These are phyloP conservation scores for Smutsia temminckii DNA, from an alignment of 2,797 vertebrate genomes.

Conservation along the genomic window DNA sequence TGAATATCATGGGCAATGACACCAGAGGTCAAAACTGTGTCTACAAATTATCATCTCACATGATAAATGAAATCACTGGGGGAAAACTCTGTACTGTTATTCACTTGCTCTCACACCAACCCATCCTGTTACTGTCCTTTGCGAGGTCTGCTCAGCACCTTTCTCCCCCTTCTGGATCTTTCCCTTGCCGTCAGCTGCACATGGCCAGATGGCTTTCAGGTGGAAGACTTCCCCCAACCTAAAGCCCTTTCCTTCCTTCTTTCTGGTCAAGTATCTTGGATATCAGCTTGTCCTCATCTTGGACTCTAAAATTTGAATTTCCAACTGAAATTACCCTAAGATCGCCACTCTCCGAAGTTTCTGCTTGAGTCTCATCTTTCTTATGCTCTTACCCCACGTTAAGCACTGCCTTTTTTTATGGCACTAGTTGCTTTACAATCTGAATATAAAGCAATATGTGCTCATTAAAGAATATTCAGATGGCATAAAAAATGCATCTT, in stretches of 20 bases:
- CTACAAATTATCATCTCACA: neutral
- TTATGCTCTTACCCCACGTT: neutral
- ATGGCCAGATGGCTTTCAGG: no score
- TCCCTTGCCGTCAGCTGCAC: neutral
- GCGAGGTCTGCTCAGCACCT: neutral
- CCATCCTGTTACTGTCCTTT: neutral
- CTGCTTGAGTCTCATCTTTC: neutral
- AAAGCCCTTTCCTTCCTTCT: neutral
- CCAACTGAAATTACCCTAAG: neutral
- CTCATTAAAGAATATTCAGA: slow-evolving; percentile 25
- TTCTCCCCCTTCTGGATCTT: neutral
- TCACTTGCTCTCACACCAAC: neutral
- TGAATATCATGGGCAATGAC: neutral
- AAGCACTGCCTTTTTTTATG: neutral
- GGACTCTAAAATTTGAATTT: slow-evolving; percentile 8
- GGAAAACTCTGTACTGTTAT: neutral
- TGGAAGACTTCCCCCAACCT: neutral
- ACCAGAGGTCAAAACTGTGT: neutral
- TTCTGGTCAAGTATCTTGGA: neutral
- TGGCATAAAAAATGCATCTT: neutral
- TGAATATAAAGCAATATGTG: neutral
- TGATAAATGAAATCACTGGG: neutral
- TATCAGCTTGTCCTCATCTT: neutral
- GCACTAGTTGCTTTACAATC: neutral
- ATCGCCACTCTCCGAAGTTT: neutral